phyloP scores from a whole-genome alignment of 1,140 invertebrate genomes.

The Drosophila ogumai region DNA sequence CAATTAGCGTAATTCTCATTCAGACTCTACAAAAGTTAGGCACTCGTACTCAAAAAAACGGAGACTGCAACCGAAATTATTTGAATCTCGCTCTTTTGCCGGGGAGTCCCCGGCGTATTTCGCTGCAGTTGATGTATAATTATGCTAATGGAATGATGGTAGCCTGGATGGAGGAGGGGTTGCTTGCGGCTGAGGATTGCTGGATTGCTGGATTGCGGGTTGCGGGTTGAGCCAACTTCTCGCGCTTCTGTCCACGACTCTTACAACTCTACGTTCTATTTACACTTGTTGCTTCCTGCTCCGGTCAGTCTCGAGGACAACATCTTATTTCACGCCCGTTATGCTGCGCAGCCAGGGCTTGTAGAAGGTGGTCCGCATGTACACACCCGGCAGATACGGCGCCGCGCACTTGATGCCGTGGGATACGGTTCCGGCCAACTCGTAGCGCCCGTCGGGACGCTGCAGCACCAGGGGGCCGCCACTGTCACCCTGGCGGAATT shows the following conservation, averaged over 20 bases:
- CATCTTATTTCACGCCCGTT: slow-evolving; percentile 88
- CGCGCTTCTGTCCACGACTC: slow-evolving; percentile 29
- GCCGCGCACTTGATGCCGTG: slow-evolving; percentile 98
- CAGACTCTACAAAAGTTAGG: slow-evolving; percentile 65
- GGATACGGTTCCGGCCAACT: slow-evolving; percentile 96
- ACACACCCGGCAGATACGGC: slow-evolving; percentile 94
- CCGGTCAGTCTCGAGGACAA: background rate
- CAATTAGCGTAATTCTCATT: slow-evolving; percentile 63
- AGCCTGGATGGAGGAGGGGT: slow-evolving; percentile 4
- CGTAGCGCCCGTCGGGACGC: slow-evolving; percentile 93
- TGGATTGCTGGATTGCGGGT: slow-evolving; percentile 6
- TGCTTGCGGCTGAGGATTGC: slow-evolving; percentile 1
- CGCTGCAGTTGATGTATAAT: slow-evolving; percentile 52
- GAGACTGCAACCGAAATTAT: slow-evolving; percentile 12
- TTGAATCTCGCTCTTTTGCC: background rate
- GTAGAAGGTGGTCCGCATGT: slow-evolving; percentile 96
- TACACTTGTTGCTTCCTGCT: slow-evolving; percentile 61
- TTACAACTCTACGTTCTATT: slow-evolving; percentile 72
- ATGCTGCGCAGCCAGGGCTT: slow-evolving; percentile 95
- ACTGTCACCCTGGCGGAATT: slow-evolving; percentile 92
- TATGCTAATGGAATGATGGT: slow-evolving; percentile 60
- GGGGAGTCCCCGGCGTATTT: slow-evolving; percentile 21
- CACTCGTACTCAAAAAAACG: slow-evolving; percentile 48
- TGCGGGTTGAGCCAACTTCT: slow-evolving; percentile 41
- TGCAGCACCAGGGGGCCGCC: slow-evolving; percentile 95